phyloP scores from a whole-genome alignment of 2,888 invertebrate species.

The Lydus trimaculatus region DNA sequence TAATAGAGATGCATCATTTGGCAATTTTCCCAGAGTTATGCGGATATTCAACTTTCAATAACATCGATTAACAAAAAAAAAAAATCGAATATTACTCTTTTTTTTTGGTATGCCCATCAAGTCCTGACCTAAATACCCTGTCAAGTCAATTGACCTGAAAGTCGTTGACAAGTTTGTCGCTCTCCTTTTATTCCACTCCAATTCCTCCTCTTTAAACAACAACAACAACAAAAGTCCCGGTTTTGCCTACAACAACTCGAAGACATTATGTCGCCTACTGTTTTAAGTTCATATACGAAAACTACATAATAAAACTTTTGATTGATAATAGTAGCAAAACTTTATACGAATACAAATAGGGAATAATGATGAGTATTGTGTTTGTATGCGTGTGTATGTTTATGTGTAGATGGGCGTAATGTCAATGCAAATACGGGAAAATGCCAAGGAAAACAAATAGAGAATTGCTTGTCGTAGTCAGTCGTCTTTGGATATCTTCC shows the following conservation, averaged over 20 bases:
- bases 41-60: neutral
- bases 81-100: neutral
- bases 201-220: neutral
- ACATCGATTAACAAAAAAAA: too few relatives aligned
- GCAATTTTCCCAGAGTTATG: neutral
- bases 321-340: slow-evolving; percentile 4
- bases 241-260: neutral
- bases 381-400: neutral
- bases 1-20: too few relatives aligned
- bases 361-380: neutral
- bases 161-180: neutral
- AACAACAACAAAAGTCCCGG: neutral
- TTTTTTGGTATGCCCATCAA: neutral
- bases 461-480: neutral
- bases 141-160: slow-evolving; percentile 1
- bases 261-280: slow-evolving; percentile 5
- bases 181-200: neutral
- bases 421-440: neutral
- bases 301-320: slow-evolving; percentile 4
- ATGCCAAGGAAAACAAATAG: neutral
- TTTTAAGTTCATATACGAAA: neutral
- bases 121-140: neutral
- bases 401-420: neutral
- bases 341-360: neutral
- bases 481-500: too few relatives aligned